A percentile compares a stretch with the other conserved stretches of the same genome.
These are phyloP conservation scores for Ia io DNA, from an alignment of 2,113 vertebrate genomes.

Conservation along the genomic window DNA sequence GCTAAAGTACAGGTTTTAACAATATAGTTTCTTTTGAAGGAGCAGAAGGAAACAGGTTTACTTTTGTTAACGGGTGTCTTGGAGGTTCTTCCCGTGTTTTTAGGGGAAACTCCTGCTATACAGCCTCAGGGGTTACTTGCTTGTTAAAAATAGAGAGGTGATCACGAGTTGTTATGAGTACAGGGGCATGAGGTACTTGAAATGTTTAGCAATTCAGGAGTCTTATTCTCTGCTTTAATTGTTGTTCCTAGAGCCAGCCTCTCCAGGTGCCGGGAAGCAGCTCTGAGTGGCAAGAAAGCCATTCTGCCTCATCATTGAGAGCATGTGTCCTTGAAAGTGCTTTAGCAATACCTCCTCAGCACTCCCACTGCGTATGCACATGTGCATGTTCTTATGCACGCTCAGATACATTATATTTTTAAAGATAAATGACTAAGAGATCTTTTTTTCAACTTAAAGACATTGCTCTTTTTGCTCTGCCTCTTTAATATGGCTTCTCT, in stretches of 20 bases:
- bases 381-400: rapidly evolving
- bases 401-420: not conserved
- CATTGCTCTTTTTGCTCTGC: not conserved
- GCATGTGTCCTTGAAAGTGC: not conserved
- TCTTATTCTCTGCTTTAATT: constrained; percentile 28
- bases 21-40: not conserved
- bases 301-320: not conserved
- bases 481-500: not conserved
- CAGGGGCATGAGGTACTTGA: not conserved
- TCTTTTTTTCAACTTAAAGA: not conserved
- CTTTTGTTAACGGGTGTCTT: not conserved
- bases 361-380: rapidly evolving
- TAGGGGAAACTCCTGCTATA: not conserved
- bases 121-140: not conserved
- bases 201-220: constrained; percentile 18
- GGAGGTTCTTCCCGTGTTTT: not conserved
- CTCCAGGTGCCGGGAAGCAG: not conserved
- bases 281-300: not conserved
- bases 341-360: not conserved
- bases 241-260: constrained; percentile 46
- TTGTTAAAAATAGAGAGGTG: not conserved
- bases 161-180: not conserved
- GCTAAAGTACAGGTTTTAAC: not conserved
- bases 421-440: not conserved
- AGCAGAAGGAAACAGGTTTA: not conserved